Evolutionary conservation across 1,140 invertebrate species (phyloP).

Genomic region (Anoplolepis gracilipes): DNA sequence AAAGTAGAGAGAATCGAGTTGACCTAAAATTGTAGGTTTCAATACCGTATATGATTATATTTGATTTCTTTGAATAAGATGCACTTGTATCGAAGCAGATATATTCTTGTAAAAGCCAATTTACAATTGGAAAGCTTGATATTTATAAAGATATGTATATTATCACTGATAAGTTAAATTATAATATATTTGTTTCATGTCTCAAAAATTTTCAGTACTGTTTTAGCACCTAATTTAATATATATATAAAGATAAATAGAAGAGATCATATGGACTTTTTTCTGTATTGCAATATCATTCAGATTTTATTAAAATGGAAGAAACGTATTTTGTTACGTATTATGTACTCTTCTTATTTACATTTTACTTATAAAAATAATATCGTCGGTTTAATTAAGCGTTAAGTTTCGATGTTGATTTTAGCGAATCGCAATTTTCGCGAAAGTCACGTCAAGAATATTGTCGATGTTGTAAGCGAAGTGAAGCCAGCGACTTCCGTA

Average conservation of each 20-base stretch:
- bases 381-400: background rate
- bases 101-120: constrained; percentile 30
- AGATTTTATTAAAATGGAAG: background rate
- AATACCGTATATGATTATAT: constrained; percentile 15
- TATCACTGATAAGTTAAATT: constrained; percentile 30
- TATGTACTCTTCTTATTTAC: too few species aligned
- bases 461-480: constrained; percentile 10
- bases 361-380: background rate
- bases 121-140: constrained; percentile 11
- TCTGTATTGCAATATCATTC: background rate
- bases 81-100: constrained; percentile 17
- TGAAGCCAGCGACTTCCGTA: constrained; percentile 57
- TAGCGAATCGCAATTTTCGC: background rate
- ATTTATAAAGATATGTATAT: background rate
- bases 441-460: constrained; percentile 19
- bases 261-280: background rate
- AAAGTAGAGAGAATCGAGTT: background rate
- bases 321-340: too few species aligned
- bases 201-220: background rate
- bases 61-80: constrained; percentile 25
- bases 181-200: background rate
- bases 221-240: constrained; percentile 9
- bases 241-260: background rate
- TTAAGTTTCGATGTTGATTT: background rate
- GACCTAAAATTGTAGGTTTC: constrained; percentile 48